Conservation (phyloP, 2,113 vertebrate genomes). For the Rhizomys pruinosus region DNA sequence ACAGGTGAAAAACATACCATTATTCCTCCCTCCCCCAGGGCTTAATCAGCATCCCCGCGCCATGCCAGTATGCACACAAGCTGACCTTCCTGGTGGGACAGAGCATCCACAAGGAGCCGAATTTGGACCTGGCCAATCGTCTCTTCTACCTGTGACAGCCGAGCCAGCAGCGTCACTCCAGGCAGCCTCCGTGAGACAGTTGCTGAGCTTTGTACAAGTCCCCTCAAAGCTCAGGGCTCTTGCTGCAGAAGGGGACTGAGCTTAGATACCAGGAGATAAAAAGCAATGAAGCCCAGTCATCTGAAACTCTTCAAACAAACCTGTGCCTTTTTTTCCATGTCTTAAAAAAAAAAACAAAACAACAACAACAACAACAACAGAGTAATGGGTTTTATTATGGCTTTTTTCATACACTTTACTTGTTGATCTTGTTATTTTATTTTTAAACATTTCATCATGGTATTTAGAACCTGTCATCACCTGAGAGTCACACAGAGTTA, state of each 20-base stretch:
- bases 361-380: neutral
- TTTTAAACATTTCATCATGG: neutral
- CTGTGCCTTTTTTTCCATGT: neutral
- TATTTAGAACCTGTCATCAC: neutral
- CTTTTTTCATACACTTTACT: neutral
- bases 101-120: slow-evolving; percentile 74
- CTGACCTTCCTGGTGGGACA: slow-evolving; percentile 73
- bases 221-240: neutral
- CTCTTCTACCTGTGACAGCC: slow-evolving; percentile 81
- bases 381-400: neutral
- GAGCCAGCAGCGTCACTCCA: rapidly evolving
- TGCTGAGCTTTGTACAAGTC: neutral
- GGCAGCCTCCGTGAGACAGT: neutral
- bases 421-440: neutral
- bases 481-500: neutral
- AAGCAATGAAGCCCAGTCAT: neutral
- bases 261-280: neutral
- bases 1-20: neutral
- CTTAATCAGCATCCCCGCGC: slow-evolving; percentile 70
- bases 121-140: slow-evolving; percentile 63
- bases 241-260: neutral
- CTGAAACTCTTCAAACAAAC: slow-evolving; percentile 4
- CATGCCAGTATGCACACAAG: slow-evolving; percentile 72
- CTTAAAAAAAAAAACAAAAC: neutral
- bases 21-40: slow-evolving; percentile 38